phyloP scores from a whole-genome alignment of 2,797 vertebrate species.

The Dermochelys coriacea region DNA sequence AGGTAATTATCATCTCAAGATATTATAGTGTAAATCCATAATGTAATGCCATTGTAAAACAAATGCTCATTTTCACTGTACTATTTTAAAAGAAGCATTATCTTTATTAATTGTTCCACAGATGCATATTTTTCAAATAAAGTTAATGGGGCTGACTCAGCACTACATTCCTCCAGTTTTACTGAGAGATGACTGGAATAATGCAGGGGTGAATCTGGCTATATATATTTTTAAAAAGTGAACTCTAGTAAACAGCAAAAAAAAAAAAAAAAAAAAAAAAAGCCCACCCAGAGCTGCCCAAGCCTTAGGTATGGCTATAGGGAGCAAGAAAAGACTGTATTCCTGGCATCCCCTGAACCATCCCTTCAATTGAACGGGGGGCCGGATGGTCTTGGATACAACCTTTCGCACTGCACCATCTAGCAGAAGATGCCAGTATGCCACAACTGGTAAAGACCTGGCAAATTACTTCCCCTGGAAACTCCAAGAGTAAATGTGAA shows the following conservation, averaged over 20 bases:
- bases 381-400: too few relatives aligned
- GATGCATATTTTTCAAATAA: neutral
- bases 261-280: too few relatives aligned
- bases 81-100: neutral
- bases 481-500: neutral
- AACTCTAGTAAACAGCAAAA: too few relatives aligned
- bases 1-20: neutral
- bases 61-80: fast-evolving
- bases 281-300: too few relatives aligned
- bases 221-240: too few relatives aligned
- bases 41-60: neutral
- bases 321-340: too few relatives aligned
- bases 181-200: neutral
- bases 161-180: neutral
- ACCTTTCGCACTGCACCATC: neutral
- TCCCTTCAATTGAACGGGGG: too few relatives aligned
- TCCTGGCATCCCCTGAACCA: too few relatives aligned
- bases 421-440: neutral
- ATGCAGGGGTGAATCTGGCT: neutral
- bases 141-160: neutral
- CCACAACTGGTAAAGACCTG: neutral
- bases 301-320: too few relatives aligned
- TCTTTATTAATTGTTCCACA: neutral
- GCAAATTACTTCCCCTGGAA: neutral
- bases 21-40: neutral